Evolutionary conservation across 2,113 vertebrate species (phyloP).

Genomic region (Eolophus roseicapilla): DNA sequence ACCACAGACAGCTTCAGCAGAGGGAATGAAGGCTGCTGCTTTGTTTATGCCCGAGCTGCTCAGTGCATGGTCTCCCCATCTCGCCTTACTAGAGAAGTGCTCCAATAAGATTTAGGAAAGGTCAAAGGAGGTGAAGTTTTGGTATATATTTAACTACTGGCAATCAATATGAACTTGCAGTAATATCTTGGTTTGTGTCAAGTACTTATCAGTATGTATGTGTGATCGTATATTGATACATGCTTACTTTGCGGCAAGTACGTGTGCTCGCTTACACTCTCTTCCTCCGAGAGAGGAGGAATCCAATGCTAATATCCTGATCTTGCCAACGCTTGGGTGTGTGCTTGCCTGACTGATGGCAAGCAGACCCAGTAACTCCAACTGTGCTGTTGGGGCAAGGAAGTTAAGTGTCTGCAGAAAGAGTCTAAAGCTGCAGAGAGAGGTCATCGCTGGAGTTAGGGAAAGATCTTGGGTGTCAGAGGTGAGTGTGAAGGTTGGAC

Average conservation of each 20-base stretch:
- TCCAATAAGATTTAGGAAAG: neutral
- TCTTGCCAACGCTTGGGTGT: neutral
- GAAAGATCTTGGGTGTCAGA: neutral
- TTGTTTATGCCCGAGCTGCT: neutral
- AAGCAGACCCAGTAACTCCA: neutral
- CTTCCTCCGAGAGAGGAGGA: neutral
- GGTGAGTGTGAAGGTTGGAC: neutral
- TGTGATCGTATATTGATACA: neutral
- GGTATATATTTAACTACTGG: neutral
- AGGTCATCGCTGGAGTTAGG: neutral
- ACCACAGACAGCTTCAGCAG: neutral
- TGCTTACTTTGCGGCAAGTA: neutral
- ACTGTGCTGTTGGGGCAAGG: neutral
- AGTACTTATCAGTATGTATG: neutral
- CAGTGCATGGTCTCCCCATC: neutral
- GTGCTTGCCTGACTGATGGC: neutral
- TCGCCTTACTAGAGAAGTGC: neutral
- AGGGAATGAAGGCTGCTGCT: neutral
- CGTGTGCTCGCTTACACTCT: neutral
- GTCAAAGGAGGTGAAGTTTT: neutral
- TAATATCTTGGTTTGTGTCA: neutral
- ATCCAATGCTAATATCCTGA: neutral
- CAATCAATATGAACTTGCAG: neutral
- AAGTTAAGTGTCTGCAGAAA: rapidly evolving
- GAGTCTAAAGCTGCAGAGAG: neutral